Evolutionary conservation across 2,113 vertebrate species (phyloP).

Genomic region (Salvelinus alpinus): DNA sequence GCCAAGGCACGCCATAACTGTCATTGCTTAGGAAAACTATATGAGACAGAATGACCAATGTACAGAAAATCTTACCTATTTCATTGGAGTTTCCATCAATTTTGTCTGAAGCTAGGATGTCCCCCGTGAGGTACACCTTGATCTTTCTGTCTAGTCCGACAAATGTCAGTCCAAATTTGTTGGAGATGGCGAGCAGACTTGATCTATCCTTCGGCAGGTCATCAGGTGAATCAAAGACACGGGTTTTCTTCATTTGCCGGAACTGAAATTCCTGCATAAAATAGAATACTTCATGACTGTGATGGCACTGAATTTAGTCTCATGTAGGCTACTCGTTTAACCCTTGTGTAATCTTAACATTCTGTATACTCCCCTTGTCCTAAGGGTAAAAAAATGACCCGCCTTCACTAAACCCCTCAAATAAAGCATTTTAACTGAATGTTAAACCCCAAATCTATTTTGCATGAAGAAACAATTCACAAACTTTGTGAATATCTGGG

Average conservation of each 20-base stretch:
- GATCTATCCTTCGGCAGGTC: constrained; percentile 86
- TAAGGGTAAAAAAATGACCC: no score
- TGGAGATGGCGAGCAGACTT: constrained; percentile 85
- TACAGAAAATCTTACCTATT: constrained; percentile 74
- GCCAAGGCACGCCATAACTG: background rate
- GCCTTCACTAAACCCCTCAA: no score
- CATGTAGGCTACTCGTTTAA: no score
- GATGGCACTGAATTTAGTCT: background rate
- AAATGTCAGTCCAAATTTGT: constrained; percentile 88
- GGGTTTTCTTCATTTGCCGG: constrained; percentile 90
- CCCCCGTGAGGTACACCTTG: constrained; percentile 81
- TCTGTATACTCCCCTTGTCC: no score
- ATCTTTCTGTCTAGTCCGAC: constrained; percentile 79
- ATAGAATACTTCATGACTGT: background rate
- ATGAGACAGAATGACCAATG: background rate
- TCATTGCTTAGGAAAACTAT: background rate
- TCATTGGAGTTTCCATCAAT: constrained; percentile 83
- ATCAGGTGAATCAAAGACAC: constrained; percentile 81
- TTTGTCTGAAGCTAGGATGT: constrained; percentile 81
- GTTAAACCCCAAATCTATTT: no score
- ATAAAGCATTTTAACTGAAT: no score
- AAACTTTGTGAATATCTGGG: no score
- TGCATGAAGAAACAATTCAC: no score
- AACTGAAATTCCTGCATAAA: constrained; percentile 91
- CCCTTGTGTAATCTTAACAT: no score